Evolutionary conservation across 2,797 vertebrate genomes (phyloP), one percentile per base, ranked within the genome.

Genomic region (Cheirogaleus major): DNA sequence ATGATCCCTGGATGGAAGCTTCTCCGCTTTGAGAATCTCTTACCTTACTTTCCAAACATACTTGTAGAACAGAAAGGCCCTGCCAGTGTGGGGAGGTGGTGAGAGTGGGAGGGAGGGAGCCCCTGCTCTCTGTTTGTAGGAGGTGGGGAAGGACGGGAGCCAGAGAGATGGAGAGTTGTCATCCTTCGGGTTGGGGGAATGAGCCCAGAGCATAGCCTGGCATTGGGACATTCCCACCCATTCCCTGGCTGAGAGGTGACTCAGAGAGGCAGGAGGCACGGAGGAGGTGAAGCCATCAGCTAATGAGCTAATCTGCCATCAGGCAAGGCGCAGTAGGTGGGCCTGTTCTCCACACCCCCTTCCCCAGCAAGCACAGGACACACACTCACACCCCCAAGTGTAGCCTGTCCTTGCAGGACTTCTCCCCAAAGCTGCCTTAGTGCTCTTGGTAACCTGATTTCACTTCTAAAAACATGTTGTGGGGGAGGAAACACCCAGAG

Each of bases 381-480:
- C 13, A 48, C 4, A 23, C 32, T 23, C 67, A 17, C 22, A 27
- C 59, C n/a, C 48, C 38, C 43, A 72, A 35, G 32, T 52, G 48
- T 10, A 18, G 70, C 88, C 72, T 55, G 32, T 69, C 81, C 67
- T 92, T 84, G 72, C 27, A 80, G 41, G 70, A 87, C 85, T 96
- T 97, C 95, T 89, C 94, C 48, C 87, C 85, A 70, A 61, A 89
- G 92, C 80, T 87, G 72, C 72, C 59, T 76, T 70, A 14, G 20
- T 57, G 45, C 25, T 67, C 93, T 84, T 89, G 11, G 14, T 73
- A 89, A 96, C 90, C 82, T 72, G 41, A 87, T 70, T 91, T 95
- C 82, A 96, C 78, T 88, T 91, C 91, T 86, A 52, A 91, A 97
- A 92, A 76, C 96, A 75, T 50, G 73, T 65, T 92, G 72, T 80